These are phyloP conservation scores for Oreotrochilus melanogaster DNA, from an alignment of 2,113 vertebrate species.

Conservation along the genomic window DNA sequence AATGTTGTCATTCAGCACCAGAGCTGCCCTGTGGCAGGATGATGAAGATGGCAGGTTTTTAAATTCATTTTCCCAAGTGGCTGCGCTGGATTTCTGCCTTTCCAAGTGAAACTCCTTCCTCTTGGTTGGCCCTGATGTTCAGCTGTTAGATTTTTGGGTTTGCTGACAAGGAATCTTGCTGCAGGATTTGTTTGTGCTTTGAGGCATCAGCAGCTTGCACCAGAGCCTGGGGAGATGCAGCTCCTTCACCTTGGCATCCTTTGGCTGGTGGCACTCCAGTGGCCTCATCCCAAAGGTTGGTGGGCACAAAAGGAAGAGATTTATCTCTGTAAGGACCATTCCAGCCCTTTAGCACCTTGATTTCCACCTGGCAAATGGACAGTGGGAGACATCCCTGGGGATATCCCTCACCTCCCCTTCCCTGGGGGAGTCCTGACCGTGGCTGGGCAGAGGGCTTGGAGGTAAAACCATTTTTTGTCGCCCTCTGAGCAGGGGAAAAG, in stretches of 20 bases:
- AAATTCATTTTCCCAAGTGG: background rate
- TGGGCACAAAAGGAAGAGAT: background rate
- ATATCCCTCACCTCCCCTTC: background rate
- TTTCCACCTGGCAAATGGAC: fast-evolving
- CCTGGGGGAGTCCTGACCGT: background rate
- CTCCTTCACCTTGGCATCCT: background rate
- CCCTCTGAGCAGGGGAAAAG: fast-evolving
- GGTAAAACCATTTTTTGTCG: background rate
- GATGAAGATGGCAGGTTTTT: background rate
- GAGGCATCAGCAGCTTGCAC: fast-evolving
- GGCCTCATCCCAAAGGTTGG: fast-evolving
- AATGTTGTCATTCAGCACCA: background rate
- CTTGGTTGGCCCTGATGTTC: fast-evolving
- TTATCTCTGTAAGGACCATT: background rate
- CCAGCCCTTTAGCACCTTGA: background rate
- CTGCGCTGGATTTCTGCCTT: background rate
- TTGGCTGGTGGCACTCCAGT: background rate
- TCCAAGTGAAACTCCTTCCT: background rate
- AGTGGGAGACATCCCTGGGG: fast-evolving
- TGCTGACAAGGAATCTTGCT: background rate
- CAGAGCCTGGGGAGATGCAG: background rate
- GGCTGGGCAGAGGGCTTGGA: background rate
- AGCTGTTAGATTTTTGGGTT: fast-evolving
- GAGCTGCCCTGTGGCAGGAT: background rate
- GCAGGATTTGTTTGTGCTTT: fast-evolving